Percentiles rank a stretch among this genome's conserved stretches.
phyloP scores from a whole-genome alignment of 2,113 vertebrate species.

The Phylloscopus trochiloides region DNA sequence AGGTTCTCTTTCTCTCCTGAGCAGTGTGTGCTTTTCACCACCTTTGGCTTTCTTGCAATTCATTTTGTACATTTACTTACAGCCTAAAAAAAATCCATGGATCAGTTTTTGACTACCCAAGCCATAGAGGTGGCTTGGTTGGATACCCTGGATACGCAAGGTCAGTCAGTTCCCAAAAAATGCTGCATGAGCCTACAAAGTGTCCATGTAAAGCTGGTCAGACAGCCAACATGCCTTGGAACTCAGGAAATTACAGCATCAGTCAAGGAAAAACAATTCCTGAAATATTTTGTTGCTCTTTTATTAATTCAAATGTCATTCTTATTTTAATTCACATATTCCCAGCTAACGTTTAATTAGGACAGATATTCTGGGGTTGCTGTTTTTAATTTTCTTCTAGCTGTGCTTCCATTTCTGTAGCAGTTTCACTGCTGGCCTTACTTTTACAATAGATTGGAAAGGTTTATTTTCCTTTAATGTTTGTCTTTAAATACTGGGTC shows the following conservation, averaged over 20 bases:
- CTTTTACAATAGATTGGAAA: conserved; percentile 12
- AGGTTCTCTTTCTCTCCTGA: background rate
- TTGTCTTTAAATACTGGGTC: conserved; percentile 12
- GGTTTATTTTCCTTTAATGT: conserved; percentile 20
- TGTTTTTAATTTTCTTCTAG: conserved; percentile 31
- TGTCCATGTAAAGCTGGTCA: background rate
- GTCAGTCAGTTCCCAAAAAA: background rate
- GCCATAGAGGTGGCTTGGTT: background rate
- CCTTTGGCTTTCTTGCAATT: background rate
- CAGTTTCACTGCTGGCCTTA: conserved; percentile 16
- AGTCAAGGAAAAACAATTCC: background rate
- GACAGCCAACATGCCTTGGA: background rate
- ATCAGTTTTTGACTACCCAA: background rate
- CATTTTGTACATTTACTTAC: background rate
- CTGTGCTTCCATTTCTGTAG: conserved; percentile 14
- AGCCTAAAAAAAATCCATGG: background rate
- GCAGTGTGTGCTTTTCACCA: background rate
- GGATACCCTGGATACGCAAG: background rate
- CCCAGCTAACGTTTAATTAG: conserved; percentile 5
- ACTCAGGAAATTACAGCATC: background rate
- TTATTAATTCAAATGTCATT: conserved; percentile 11
- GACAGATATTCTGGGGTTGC: background rate
- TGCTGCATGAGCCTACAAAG: background rate
- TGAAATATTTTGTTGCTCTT: background rate
- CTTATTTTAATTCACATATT: background rate